Evolutionary conservation across 2,797 vertebrate genomes (phyloP), one percentile per base, ranked within the genome.

Genomic region (Ctenosaura bakeri): DNA sequence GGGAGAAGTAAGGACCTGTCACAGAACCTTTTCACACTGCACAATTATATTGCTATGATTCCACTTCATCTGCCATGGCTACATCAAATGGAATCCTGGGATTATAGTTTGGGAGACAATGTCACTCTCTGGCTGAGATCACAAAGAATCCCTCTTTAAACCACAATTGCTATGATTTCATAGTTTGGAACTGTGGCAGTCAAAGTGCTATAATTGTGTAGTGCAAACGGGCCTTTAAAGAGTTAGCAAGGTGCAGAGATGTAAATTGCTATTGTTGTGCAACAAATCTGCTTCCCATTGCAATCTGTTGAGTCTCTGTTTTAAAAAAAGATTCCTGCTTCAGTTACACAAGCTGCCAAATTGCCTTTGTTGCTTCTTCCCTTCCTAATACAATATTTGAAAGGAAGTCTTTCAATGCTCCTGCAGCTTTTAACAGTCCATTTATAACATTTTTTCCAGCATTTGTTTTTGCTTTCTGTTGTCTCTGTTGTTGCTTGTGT

Each of bases 351-450:
- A 14, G 64, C n/a, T 24, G 20, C 64, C 29, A 78, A 80, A 52
- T 1, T 2, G 56, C 64, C 83, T 78, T 77, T n/a, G 84, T 91
- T 84, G 85, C 52, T 88, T 62, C 66, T 73, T 91, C 86, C 54
- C 76, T 91, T 35, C 22, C 87, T 91, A 93, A 93, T 90, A 80
- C 86, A 95, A 85, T 94, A 93, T 94, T 93, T 94, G 95, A 93
- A 96, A 90, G 85, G 92, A 84, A 91, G 66, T 86, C 88, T 97
- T 93, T 92, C 74, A 90, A 89, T 92, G 83, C 74, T 96, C 74
- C 76, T 94, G 92, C 64, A 73, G 89, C 76, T 96, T 96, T 96
- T 96, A 95, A 95, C 94, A 95, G 95, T 89, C 92, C 92, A 64
- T 96, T 96, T 95, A 78, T 95, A 87, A 77, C 50, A 64, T 77